These are phyloP conservation scores for Sebastes steindachneri DNA, from an alignment of 2,797 vertebrate genomes.

Conservation along the genomic window DNA sequence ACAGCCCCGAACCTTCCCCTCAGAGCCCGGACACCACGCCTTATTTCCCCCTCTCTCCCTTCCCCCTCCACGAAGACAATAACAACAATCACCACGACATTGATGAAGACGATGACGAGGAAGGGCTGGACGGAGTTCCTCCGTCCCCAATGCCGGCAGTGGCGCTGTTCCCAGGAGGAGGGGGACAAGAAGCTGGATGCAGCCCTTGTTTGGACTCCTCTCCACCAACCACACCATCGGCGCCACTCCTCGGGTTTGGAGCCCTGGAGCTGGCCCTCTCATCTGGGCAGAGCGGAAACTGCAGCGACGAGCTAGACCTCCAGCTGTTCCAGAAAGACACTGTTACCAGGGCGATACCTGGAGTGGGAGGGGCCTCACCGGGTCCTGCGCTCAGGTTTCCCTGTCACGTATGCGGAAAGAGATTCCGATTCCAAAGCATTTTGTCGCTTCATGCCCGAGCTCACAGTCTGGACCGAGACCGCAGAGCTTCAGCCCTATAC, in stretches of 20 bases:
- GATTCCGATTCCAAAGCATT: constrained; percentile 95
- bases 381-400: constrained; percentile 86
- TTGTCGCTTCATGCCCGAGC: constrained; percentile 92
- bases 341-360: constrained; percentile 62
- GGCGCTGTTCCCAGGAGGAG: constrained; percentile 80
- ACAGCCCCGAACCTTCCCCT: constrained; percentile 73
- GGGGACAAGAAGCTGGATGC: constrained; percentile 62
- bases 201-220: constrained; percentile 77
- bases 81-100: constrained; percentile 35
- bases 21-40: constrained; percentile 73
- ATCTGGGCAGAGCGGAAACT: constrained; percentile 79
- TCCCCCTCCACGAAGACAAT: constrained; percentile 61
- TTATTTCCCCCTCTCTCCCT: constrained; percentile 78
- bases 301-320: constrained; percentile 88
- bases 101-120: constrained; percentile 74
- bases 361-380: constrained; percentile 60
- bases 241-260: constrained; percentile 75
- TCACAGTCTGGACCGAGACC: constrained; percentile 86
- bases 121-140: constrained; percentile 70
- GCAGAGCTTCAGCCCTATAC: constrained; percentile 81
- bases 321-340: constrained; percentile 88
- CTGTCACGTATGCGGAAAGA: constrained; percentile 92
- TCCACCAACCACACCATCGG: constrained; percentile 76
- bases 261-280: constrained; percentile 84
- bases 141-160: constrained; percentile 80